phyloP scores from a whole-genome alignment of 37 sponge, comb jelly and placozoan species.

The Agelas oroides region DNA sequence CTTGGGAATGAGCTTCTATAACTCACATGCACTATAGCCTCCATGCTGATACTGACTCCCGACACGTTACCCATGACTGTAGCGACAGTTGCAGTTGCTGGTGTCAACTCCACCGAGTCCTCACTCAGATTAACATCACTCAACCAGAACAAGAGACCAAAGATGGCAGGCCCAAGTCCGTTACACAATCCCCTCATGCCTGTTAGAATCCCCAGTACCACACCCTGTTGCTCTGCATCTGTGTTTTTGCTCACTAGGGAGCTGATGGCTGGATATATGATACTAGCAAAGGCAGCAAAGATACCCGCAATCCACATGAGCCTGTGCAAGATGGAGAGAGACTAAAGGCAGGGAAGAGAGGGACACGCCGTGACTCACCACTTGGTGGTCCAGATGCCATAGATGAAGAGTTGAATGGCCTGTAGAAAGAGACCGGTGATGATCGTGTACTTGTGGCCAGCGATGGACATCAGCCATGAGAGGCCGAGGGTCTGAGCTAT shows the following conservation, averaged over 20 bases:
- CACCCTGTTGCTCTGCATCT: conserved; percentile 83
- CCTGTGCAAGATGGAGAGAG: conserved; percentile 16
- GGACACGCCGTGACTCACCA: conserved; percentile 50
- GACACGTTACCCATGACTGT: too few relatives aligned
- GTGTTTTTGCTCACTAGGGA: conserved; percentile 84
- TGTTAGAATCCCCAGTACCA: conserved; percentile 85
- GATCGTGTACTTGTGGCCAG: conserved; percentile 80
- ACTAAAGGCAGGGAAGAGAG: not conserved
- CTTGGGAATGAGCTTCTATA: too few relatives aligned
- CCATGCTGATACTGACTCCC: too few relatives aligned
- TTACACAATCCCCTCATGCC: conserved; percentile 92
- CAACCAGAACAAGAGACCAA: conserved; percentile 86
- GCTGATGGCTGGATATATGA: conserved; percentile 91
- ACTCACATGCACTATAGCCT: too few relatives aligned
- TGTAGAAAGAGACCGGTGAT: conserved; percentile 79
- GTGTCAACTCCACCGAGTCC: too few relatives aligned
- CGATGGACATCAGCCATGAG: conserved; percentile 46
- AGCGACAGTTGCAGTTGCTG: too few relatives aligned
- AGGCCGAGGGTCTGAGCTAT: conserved; percentile 78
- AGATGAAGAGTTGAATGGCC: conserved; percentile 78
- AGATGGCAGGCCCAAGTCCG: conserved; percentile 91
- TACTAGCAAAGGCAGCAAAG: conserved; percentile 74
- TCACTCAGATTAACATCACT: conserved; percentile 76
- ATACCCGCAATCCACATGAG: conserved; percentile 83
- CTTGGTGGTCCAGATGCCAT: conserved; percentile 70